Evolutionary conservation across 1,140 invertebrate species (phyloP).

Genomic region (Drosophila repletoides): DNA sequence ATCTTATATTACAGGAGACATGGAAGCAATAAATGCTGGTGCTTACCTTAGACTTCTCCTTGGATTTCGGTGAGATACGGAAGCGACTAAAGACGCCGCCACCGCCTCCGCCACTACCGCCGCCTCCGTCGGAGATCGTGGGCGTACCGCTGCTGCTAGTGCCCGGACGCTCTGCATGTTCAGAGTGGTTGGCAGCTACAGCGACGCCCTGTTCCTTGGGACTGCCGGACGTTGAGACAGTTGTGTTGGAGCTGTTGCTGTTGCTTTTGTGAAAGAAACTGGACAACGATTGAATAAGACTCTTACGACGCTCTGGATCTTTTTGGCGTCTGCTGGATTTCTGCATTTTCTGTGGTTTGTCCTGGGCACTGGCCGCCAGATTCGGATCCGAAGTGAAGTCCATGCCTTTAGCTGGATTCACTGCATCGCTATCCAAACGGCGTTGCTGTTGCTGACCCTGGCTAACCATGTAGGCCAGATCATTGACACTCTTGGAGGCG

Average conservation of each 20-base stretch:
- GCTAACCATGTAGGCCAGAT: constrained; percentile 68
- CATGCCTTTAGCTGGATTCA: constrained; percentile 40
- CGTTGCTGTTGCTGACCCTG: constrained; percentile 41
- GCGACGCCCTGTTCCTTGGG: constrained; percentile 54
- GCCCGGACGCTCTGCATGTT: constrained; percentile 72
- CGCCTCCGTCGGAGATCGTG: constrained; percentile 57
- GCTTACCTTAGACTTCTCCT: constrained; percentile 87
- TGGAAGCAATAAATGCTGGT: background rate
- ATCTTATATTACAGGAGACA: background rate
- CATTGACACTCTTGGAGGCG: constrained; percentile 81
- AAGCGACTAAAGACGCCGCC: constrained; percentile 85
- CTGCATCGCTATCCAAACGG: constrained; percentile 34
- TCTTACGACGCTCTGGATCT: constrained; percentile 89
- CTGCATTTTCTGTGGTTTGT: constrained; percentile 63
- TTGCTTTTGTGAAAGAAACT: constrained; percentile 88
- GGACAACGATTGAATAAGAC: constrained; percentile 92
- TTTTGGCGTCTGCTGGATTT: constrained; percentile 84
- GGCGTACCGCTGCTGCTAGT: constrained; percentile 73
- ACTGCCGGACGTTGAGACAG: constrained; percentile 40
- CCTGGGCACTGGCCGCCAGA: constrained; percentile 76
- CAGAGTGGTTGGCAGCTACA: constrained; percentile 66
- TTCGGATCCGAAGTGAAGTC: constrained; percentile 85
- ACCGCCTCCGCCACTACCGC: constrained; percentile 39
- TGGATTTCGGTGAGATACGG: constrained; percentile 86
- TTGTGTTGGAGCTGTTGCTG: constrained; percentile 21